phyloP scores from a whole-genome alignment of 2,888 invertebrate genomes.

The Xestia c-nigrum region DNA sequence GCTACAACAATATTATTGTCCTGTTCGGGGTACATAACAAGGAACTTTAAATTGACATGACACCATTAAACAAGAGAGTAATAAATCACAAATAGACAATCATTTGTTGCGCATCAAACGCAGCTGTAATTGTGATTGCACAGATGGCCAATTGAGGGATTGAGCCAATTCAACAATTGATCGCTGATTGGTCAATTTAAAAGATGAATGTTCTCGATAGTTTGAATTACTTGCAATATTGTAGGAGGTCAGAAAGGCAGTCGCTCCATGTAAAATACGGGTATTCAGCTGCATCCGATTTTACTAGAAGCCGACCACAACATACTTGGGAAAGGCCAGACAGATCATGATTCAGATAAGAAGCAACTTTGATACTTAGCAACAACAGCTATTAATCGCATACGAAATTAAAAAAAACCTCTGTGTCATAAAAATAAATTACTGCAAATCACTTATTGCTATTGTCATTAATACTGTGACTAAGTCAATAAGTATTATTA shows the following conservation, averaged over 20 bases:
- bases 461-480: conserved; percentile 4
- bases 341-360: background rate
- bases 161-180: conserved; percentile 36
- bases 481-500: conserved; percentile 23
- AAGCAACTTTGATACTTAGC: background rate
- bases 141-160: conserved; percentile 50
- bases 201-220: conserved; percentile 15
- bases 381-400: conserved; percentile 9
- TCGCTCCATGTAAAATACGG: background rate
- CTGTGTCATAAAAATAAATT: conserved; percentile 21
- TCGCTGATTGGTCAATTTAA: conserved; percentile 35
- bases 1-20: background rate
- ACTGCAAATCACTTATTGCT: conserved; percentile 16
- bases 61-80: background rate
- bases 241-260: background rate
- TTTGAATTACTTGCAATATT: conserved; percentile 3
- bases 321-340: background rate
- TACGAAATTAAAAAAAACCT: conserved; percentile 21
- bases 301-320: background rate
- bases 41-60: background rate
- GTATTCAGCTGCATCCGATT: background rate
- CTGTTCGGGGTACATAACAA: too few species aligned
- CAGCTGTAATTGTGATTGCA: conserved; percentile 4
- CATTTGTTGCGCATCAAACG: conserved; percentile 25
- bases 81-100: conserved; percentile 24